Percentiles rank a stretch among this genome's conserved stretches.
Conservation (phyloP, 2,797 vertebrate species). For the Enteromius thamalakanensis region DNA sequence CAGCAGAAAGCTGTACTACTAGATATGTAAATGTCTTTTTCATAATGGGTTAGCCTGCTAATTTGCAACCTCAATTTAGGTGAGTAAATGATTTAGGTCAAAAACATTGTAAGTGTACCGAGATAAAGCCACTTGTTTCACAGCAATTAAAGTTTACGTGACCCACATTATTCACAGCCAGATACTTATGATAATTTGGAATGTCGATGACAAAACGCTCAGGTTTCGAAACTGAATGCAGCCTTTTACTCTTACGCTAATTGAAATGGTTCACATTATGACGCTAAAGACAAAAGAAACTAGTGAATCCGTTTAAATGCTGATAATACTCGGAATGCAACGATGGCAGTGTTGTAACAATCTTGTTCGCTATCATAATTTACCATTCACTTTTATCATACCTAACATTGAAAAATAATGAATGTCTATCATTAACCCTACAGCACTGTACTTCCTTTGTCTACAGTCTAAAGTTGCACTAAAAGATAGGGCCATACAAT, state of each 20-base stretch:
- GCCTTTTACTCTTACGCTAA: slow-evolving; percentile 25
- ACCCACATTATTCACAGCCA: slow-evolving; percentile 21
- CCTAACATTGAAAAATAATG: slow-evolving; percentile 25
- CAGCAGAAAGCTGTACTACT: slow-evolving; percentile 8
- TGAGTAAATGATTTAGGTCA: not conserved
- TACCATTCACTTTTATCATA: slow-evolving; percentile 19
- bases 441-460: not conserved
- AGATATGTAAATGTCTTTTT: not conserved
- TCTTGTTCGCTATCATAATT: slow-evolving; percentile 1
- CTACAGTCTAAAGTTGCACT: slow-evolving; percentile 18
- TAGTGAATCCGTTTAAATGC: slow-evolving; percentile 1
- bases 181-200: slow-evolving; percentile 9
- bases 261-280: slow-evolving; percentile 19
- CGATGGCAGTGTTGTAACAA: slow-evolving; percentile 23
- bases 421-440: slow-evolving; percentile 32
- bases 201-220: not conserved
- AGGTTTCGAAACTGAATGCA: not conserved
- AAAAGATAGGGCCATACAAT: slow-evolving; percentile 39
- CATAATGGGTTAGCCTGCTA: not conserved
- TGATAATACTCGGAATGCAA: not conserved
- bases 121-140: slow-evolving; percentile 25
- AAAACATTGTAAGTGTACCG: slow-evolving; percentile 9
- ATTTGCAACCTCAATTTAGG: not conserved
- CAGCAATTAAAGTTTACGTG: slow-evolving; percentile 7
- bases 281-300: slow-evolving; percentile 21